A percentile compares a stretch with the other conserved stretches of the same genome.
phyloP scores from a whole-genome alignment of 2,113 vertebrate species.

The Hypocryptadius cinnamomeus region DNA sequence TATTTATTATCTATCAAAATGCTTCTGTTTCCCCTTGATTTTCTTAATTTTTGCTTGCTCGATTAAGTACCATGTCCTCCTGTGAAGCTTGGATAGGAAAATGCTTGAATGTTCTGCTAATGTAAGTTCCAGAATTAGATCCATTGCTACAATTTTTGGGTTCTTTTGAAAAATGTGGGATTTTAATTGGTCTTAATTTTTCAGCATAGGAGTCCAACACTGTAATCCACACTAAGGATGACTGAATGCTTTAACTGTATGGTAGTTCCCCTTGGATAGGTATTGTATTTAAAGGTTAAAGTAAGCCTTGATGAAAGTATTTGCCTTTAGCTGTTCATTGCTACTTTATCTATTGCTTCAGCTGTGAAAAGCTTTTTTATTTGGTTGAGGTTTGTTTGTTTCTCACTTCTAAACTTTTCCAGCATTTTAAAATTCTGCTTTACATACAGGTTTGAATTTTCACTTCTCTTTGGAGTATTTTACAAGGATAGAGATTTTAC shows the following conservation, averaged over 20 bases:
- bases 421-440: not conserved
- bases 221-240: not conserved
- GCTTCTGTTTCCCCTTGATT: not conserved
- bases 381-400: not conserved
- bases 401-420: not conserved
- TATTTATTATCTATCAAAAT: not conserved
- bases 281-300: not conserved
- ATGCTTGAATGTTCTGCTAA: not conserved
- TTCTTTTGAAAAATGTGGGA: not conserved
- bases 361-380: not conserved
- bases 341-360: not conserved
- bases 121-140: not conserved
- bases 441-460: constrained; percentile 27
- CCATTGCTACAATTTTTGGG: not conserved
- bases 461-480: constrained; percentile 3
- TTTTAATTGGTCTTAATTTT: not conserved
- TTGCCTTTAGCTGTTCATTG: not conserved
- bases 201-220: not conserved
- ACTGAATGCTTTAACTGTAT: not conserved
- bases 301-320: not conserved
- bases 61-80: not conserved
- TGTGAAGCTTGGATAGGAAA: not conserved
- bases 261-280: not conserved
- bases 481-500: constrained; percentile 22
- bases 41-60: not conserved